Conservation (phyloP, 2,113 vertebrate genomes). For the Periophthalmus modestus region DNA sequence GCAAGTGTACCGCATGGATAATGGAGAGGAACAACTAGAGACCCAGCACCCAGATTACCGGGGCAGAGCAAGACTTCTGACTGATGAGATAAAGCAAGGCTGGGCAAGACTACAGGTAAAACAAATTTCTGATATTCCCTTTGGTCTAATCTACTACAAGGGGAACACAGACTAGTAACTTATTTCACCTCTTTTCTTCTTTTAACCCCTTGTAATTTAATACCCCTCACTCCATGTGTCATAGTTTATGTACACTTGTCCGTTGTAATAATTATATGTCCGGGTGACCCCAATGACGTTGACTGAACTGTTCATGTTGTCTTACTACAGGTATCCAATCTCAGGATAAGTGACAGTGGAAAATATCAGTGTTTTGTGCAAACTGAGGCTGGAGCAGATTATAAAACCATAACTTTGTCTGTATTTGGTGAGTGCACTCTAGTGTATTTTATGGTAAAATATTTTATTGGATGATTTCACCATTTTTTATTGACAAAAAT, state of each 20-base stretch:
- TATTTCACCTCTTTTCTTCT: too few relatives aligned
- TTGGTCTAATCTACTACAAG: neutral
- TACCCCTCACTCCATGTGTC: too few relatives aligned
- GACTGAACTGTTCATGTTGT: slow-evolving; percentile 32
- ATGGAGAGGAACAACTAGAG: slow-evolving; percentile 56
- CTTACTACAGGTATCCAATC: slow-evolving; percentile 74
- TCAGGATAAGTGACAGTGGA: slow-evolving; percentile 83
- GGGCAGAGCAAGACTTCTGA: slow-evolving; percentile 73
- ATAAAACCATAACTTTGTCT: slow-evolving; percentile 80
- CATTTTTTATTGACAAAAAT: too few relatives aligned
- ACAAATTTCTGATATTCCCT: neutral
- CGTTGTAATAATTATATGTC: neutral
- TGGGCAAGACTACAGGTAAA: slow-evolving; percentile 76
- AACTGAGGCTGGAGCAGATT: slow-evolving; percentile 79
- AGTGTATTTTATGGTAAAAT: neutral
- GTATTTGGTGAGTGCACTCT: slow-evolving; percentile 78
- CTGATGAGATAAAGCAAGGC: slow-evolving; percentile 75
- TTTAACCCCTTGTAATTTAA: too few relatives aligned
- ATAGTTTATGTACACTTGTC: neutral
- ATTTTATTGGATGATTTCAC: neutral
- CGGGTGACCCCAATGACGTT: too few relatives aligned
- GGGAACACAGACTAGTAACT: too few relatives aligned
- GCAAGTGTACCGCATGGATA: slow-evolving; percentile 72
- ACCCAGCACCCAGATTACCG: slow-evolving; percentile 67
- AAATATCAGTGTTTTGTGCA: slow-evolving; percentile 81